These are phyloP conservation scores for Ascidia mentula DNA, from an alignment of 23 tunicate species.

Conservation along the genomic window DNA sequence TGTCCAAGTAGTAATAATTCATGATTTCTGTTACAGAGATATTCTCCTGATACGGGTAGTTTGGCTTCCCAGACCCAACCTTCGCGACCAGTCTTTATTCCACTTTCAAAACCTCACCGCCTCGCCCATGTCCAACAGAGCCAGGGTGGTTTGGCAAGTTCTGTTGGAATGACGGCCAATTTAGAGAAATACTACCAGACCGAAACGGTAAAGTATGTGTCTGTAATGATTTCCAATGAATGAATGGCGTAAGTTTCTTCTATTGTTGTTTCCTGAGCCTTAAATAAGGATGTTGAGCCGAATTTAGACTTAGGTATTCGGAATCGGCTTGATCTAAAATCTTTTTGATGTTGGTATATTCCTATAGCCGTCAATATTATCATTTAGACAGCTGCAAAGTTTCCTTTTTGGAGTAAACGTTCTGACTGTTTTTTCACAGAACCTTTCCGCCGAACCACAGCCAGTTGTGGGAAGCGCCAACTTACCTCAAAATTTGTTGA, in stretches of 20 bases:
- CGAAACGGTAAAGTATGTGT: neutral
- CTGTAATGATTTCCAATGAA: too few relatives aligned
- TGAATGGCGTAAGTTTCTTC: too few relatives aligned
- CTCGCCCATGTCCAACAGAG: neutral
- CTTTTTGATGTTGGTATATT: too few relatives aligned
- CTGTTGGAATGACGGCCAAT: neutral
- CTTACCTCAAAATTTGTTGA: neutral
- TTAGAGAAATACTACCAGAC: neutral
- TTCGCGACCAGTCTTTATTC: neutral
- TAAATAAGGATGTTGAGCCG: too few relatives aligned
- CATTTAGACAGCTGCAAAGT: too few relatives aligned
- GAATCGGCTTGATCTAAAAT: too few relatives aligned
- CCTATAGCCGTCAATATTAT: too few relatives aligned
- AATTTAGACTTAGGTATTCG: too few relatives aligned
- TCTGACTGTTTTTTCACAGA: too few relatives aligned
- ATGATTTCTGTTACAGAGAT: neutral
- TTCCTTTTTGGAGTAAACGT: too few relatives aligned
- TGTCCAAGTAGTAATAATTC: neutral
- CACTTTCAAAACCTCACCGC: neutral
- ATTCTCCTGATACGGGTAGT: neutral
- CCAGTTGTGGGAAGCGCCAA: conserved; percentile 47
- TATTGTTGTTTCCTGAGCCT: too few relatives aligned
- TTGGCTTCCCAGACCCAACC: neutral
- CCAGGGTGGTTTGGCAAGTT: neutral
- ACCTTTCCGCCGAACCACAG: conserved; percentile 5